These are phyloP conservation scores for Matsumurasca onukii DNA, from an alignment of 1,140 invertebrate species.

Conservation along the genomic window DNA sequence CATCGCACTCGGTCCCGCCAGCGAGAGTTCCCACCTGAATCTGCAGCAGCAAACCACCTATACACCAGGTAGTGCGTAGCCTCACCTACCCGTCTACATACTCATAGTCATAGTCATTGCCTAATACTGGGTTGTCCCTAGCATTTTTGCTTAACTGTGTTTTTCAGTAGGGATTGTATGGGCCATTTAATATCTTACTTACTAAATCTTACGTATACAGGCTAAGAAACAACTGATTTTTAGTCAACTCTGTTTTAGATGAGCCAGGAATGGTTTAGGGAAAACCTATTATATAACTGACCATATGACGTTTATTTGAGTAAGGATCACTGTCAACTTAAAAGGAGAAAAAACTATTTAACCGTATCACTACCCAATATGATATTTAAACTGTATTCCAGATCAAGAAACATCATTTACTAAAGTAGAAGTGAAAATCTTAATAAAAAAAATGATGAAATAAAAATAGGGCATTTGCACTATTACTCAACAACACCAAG, in stretches of 20 bases:
- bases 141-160: neutral
- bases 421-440: too few species aligned
- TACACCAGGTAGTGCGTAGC: slow-evolving; percentile 37
- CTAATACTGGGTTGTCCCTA: neutral
- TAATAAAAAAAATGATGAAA: too few species aligned
- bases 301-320: neutral
- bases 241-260: neutral
- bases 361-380: too few species aligned
- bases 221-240: neutral
- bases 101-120: neutral
- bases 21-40: slow-evolving; percentile 36
- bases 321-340: too few species aligned
- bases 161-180: neutral
- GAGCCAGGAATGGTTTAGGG: neutral
- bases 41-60: slow-evolving; percentile 37
- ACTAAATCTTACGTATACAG: neutral
- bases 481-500: too few species aligned
- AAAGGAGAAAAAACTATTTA: too few species aligned
- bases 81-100: slow-evolving; percentile 2
- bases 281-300: neutral
- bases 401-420: too few species aligned
- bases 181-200: neutral
- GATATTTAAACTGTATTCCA: too few species aligned
- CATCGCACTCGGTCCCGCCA: slow-evolving; percentile 32
- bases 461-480: too few species aligned